These are phyloP conservation scores for Chaenocephalus aceratus DNA, from an alignment of 2,113 vertebrate genomes.

Conservation along the genomic window DNA sequence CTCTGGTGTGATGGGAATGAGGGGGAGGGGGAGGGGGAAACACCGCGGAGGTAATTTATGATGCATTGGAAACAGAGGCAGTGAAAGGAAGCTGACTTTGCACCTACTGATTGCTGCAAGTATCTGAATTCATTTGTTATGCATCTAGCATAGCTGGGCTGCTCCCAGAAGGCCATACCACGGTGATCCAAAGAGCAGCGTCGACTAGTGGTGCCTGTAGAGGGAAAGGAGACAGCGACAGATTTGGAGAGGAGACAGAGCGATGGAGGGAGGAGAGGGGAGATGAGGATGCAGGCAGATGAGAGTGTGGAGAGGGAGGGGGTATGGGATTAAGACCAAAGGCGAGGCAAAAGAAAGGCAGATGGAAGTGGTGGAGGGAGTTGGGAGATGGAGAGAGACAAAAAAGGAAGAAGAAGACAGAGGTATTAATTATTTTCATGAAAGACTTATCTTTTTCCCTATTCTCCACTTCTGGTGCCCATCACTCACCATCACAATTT, in stretches of 20 bases:
- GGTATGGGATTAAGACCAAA: conserved; percentile 55
- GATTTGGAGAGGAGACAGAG: conserved; percentile 59
- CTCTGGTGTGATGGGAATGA: conserved; percentile 56
- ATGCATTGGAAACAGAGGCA: conserved; percentile 88
- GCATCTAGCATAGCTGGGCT: conserved; percentile 99
- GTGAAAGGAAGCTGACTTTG: conserved; percentile 94
- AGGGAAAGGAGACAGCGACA: conserved; percentile 77
- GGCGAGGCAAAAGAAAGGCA: conserved; percentile 54
- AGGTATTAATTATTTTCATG: conserved; percentile 46
- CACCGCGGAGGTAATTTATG: conserved; percentile 81
- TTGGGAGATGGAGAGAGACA: conserved; percentile 33
- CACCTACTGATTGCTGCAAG: conserved; percentile 99
- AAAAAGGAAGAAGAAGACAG: conserved; percentile 30
- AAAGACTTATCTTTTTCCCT: conserved; percentile 26
- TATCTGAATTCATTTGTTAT: conserved; percentile 99
- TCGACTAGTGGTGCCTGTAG: conserved; percentile 98
- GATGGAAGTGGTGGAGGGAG: conserved; percentile 50
- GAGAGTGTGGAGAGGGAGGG: conserved; percentile 11
- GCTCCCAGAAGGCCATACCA: conserved; percentile 98
- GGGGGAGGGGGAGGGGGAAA: conserved; percentile 43
- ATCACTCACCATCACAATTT: conserved; percentile 53
- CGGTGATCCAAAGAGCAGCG: conserved; percentile 99
- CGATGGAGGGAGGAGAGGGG: conserved; percentile 25
- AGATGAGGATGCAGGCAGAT: conserved; percentile 46
- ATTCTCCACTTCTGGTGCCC: conserved; percentile 39